Conservation (phyloP, 2,113 vertebrate species). For the Anhinga rufa region DNA sequence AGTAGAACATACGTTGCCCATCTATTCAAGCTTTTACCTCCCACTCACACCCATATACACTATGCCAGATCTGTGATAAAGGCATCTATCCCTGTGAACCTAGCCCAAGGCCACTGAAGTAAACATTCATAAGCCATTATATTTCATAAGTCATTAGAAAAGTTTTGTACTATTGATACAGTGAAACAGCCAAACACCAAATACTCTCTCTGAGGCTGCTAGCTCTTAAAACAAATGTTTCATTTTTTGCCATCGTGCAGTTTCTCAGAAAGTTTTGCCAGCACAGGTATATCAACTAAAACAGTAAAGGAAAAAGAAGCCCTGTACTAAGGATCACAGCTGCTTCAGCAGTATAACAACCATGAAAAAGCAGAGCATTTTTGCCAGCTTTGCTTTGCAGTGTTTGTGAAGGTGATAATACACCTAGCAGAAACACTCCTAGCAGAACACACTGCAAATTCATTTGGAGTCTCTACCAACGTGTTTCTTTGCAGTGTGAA, state of each 20-base stretch:
- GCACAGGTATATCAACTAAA: background rate
- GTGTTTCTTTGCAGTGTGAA: background rate
- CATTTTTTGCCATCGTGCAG: background rate
- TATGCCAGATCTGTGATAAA: background rate
- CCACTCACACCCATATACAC: background rate
- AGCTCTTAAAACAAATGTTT: background rate
- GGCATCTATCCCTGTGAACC: background rate
- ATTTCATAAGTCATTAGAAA: background rate
- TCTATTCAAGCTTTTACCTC: background rate
- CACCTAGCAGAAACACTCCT: background rate
- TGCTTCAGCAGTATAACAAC: background rate
- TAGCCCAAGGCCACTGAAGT: background rate
- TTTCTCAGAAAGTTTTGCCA: background rate
- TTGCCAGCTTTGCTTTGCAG: background rate
- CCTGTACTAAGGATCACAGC: background rate
- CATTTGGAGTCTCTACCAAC: background rate
- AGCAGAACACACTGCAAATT: background rate
- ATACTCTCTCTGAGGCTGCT: background rate
- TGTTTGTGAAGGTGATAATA: background rate
- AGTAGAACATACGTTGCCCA: background rate
- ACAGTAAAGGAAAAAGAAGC: background rate
- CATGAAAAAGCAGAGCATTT: background rate
- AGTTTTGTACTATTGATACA: background rate
- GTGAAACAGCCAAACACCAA: background rate
- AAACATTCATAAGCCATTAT: background rate